Evolutionary conservation across 2,113 vertebrate genomes (phyloP), one percentile per base, ranked within the genome.

Genomic region (Phaetusa simplex): DNA sequence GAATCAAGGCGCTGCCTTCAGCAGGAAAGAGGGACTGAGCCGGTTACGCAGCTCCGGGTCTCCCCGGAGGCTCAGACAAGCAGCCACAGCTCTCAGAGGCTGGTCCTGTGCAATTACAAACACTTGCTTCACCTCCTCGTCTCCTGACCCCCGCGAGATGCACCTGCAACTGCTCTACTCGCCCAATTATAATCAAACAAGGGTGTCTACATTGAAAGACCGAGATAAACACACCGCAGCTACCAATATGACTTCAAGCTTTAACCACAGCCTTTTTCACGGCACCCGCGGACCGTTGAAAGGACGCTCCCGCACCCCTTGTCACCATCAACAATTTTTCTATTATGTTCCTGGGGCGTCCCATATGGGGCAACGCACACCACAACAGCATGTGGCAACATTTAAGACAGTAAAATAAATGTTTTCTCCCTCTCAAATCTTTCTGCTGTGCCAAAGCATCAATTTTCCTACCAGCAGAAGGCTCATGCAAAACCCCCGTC

Each of bases 311-410:
- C 2, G 1, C 1, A 0, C 53, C 7, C 45, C 38, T 65, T 49
- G 27, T n/a, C 69, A 53, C 76, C 30, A 86, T 32, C 42, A 23
- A 30, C 11, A 3, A 40, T 21, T 38, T 49, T 49, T 43, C 12
- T 3, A 3, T 71, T 43, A 2, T 23, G n/a, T 14, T 74, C 71
- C 66, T 34, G 21, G 34, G 42, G 52, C 2, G 8, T 40, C 79
- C 7, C n/a, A 19, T 1, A 0, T 0, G 52, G 56, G 61, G 38
- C 4, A 4, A 14, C 6, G 42, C 23, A 14, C 27, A 62, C 50
- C 82, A 4, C 62, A 47, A 36, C 34, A 45, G 70, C 32, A 69
- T 0, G 1, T 11, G 74, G 82, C 78, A 74, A 67, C 11, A 11
- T 29, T 72, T 59, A 32, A 79, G 52, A 59, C 22, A 27, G 26